phyloP scores from a whole-genome alignment of 2,797 vertebrate species.

The Falco biarmicus region DNA sequence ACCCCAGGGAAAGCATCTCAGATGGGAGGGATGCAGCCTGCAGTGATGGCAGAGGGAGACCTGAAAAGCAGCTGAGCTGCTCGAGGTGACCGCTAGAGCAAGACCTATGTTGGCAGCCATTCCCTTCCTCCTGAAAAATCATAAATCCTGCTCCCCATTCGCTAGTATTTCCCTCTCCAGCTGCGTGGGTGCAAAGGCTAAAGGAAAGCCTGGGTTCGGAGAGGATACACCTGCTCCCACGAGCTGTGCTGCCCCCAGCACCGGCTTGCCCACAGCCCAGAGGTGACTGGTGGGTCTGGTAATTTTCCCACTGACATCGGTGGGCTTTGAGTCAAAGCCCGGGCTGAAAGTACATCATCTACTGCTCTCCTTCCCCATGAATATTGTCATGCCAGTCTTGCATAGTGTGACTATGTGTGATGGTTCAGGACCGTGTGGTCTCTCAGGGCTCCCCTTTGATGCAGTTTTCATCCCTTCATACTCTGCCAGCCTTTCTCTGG shows the following conservation, averaged over 20 bases:
- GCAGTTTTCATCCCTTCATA: not conserved
- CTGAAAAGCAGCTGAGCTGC: not conserved
- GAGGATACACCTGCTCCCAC: rapidly evolving
- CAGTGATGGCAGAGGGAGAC: not conserved
- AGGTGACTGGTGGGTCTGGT: not conserved
- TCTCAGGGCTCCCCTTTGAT: not conserved
- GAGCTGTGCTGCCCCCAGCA: not conserved
- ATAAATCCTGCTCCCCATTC: not conserved
- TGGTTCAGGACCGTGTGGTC: not conserved
- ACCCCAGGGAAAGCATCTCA: not conserved
- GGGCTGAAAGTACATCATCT: rapidly evolving
- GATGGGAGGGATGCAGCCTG: not conserved
- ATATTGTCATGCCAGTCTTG: not conserved
- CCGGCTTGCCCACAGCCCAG: not conserved
- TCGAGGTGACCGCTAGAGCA: rapidly evolving
- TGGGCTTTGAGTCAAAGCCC: not conserved
- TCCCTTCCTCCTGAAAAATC: not conserved
- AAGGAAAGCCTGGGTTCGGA: not conserved
- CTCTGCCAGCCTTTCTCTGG: not conserved
- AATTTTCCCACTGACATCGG: rapidly evolving
- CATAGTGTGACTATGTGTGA: rapidly evolving
- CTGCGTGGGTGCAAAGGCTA: rapidly evolving
- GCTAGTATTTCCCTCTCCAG: not conserved
- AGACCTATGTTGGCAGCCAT: rapidly evolving
- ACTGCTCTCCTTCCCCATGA: not conserved